These are phyloP conservation scores for Chiropotes sagulatus DNA, from an alignment of 2,797 vertebrate genomes.

Conservation along the genomic window DNA sequence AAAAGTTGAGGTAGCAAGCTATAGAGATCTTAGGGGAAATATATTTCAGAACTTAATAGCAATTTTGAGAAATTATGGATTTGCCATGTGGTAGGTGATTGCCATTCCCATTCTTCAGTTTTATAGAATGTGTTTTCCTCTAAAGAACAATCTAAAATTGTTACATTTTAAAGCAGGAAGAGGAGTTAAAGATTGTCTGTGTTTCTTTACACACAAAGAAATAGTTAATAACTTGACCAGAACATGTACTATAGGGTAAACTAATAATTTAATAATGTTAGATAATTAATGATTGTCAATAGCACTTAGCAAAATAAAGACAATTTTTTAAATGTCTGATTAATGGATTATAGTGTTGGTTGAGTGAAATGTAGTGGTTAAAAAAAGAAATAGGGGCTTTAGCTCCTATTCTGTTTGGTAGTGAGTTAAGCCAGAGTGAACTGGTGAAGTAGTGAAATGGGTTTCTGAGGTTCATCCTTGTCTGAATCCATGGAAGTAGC, in stretches of 20 bases:
- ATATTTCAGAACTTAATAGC: constrained; percentile 13
- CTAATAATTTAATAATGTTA: constrained; percentile 27
- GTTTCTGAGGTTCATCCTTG: background rate
- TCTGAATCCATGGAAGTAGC: background rate
- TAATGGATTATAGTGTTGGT: background rate
- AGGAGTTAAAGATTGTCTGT: background rate
- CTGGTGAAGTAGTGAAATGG: background rate
- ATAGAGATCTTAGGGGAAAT: background rate
- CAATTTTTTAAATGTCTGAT: background rate
- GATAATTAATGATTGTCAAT: background rate
- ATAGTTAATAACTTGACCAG: constrained; percentile 11
- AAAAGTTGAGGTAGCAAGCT: background rate
- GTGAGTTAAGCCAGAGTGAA: background rate
- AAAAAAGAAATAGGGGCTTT: background rate
- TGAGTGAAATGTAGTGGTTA: background rate
- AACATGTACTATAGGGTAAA: background rate
- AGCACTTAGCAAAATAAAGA: background rate
- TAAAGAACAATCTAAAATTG: background rate
- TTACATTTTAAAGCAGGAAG: background rate
- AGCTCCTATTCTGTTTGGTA: background rate
- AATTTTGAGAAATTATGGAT: constrained; percentile 12
- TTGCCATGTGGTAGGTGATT: background rate
- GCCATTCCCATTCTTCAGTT: background rate
- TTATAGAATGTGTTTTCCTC: background rate
- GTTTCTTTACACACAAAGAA: background rate